Percentiles rank a stretch among this genome's conserved stretches.
Evolutionary conservation across 2,113 vertebrate genomes (phyloP).

Genomic region (Ursus arctos): DNA sequence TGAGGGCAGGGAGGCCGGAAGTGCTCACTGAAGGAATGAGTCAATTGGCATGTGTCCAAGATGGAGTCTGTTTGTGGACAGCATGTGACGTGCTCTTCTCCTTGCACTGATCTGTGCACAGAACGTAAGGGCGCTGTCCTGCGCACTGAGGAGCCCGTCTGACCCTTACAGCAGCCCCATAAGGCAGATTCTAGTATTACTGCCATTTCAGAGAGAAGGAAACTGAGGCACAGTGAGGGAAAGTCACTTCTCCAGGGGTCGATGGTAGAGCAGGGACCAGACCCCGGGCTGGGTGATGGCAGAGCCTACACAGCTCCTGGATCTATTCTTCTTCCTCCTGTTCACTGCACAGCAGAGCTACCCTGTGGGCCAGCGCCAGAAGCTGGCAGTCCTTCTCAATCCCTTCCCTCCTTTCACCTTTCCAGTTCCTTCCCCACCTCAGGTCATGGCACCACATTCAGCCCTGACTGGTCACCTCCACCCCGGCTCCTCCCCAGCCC

Average conservation of each 20-base stretch:
- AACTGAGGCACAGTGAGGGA: neutral
- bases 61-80: fast-evolving
- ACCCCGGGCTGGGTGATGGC: neutral
- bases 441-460: fast-evolving
- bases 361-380: neutral
- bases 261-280: neutral
- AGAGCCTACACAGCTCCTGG: fast-evolving
- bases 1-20: fast-evolving
- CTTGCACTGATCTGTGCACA: too few relatives aligned
- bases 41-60: fast-evolving
- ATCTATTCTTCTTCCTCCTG: fast-evolving
- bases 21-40: fast-evolving
- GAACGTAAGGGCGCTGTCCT: fast-evolving
- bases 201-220: neutral
- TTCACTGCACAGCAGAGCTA: neutral
- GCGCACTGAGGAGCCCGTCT: fast-evolving
- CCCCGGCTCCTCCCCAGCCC: neutral
- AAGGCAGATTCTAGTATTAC: neutral
- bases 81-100: fast-evolving
- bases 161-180: neutral
- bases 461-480: fast-evolving
- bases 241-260: neutral
- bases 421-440: neutral
- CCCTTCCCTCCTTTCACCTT: fast-evolving
- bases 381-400: neutral